These are phyloP conservation scores for Homalodisca vitripennis DNA, from an alignment of 1,140 invertebrate species.

Conservation along the genomic window DNA sequence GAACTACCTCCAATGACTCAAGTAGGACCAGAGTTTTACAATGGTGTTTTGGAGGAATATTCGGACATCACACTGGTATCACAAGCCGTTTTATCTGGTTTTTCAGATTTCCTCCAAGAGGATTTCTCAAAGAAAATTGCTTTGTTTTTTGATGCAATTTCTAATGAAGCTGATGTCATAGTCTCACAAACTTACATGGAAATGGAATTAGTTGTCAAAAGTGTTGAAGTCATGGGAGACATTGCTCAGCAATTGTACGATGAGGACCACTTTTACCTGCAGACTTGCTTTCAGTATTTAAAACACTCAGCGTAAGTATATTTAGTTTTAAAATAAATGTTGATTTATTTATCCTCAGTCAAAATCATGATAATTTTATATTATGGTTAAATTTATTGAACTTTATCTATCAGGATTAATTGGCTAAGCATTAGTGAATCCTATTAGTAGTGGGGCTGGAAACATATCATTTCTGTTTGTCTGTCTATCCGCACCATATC, in stretches of 20 bases:
- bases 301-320: background rate
- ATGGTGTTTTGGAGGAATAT: background rate
- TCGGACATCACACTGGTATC: background rate
- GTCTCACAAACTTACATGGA: background rate
- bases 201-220: background rate
- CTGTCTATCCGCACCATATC: too few species aligned
- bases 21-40: conserved; percentile 5
- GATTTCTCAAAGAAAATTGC: background rate
- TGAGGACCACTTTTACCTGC: background rate
- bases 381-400: too few species aligned
- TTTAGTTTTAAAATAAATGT: too few species aligned
- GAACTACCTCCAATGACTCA: conserved; percentile 14
- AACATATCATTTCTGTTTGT: too few species aligned
- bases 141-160: background rate
- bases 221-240: background rate
- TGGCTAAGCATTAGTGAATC: too few species aligned
- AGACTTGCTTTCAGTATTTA: background rate
- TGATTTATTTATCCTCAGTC: too few species aligned
- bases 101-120: conserved; percentile 11
- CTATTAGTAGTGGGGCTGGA: too few species aligned
- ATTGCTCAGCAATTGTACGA: background rate
- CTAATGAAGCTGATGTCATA: background rate
- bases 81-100: background rate
- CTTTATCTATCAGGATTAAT: too few species aligned
- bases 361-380: too few species aligned